These are phyloP conservation scores for Clepsis dumicolana DNA, from an alignment of 2,888 invertebrate species.

Conservation along the genomic window DNA sequence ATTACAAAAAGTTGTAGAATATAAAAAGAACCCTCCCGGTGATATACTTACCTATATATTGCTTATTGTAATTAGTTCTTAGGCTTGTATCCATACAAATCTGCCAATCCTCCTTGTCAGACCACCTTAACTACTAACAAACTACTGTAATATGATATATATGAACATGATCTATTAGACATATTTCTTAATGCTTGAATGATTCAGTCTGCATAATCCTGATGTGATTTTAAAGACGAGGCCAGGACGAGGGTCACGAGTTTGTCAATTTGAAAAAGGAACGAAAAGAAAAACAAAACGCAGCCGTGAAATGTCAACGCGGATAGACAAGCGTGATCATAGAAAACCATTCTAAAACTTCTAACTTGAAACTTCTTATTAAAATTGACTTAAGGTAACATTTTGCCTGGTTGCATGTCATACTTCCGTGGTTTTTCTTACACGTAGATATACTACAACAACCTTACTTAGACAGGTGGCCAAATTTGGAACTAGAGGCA, in stretches of 20 bases:
- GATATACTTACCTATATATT: too few species aligned
- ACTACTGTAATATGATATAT: too few species aligned
- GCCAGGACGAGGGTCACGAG: constrained; percentile 16
- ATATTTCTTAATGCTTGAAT: background rate
- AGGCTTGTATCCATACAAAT: too few species aligned
- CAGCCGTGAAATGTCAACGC: constrained; percentile 34
- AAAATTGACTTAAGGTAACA: background rate
- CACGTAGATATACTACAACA: background rate
- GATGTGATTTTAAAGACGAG: background rate
- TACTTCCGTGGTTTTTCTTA: background rate
- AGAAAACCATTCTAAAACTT: background rate
- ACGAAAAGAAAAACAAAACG: constrained; percentile 20
- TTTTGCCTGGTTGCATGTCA: background rate
- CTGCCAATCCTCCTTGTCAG: too few species aligned
- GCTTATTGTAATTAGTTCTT: too few species aligned
- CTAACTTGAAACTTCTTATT: background rate
- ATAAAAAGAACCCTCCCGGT: too few species aligned
- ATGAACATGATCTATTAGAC: too few species aligned
- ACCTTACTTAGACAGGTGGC: constrained; percentile 14
- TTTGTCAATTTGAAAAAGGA: constrained; percentile 27
- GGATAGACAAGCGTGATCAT: constrained; percentile 7
- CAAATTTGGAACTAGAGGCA: background rate
- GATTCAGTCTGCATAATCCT: background rate
- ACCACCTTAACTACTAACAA: too few species aligned
- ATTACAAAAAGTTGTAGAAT: too few species aligned